Evolutionary conservation across 2,888 invertebrate genomes (phyloP), one percentile per base, ranked within the genome.

Genomic region (Amphipoea lucens): DNA sequence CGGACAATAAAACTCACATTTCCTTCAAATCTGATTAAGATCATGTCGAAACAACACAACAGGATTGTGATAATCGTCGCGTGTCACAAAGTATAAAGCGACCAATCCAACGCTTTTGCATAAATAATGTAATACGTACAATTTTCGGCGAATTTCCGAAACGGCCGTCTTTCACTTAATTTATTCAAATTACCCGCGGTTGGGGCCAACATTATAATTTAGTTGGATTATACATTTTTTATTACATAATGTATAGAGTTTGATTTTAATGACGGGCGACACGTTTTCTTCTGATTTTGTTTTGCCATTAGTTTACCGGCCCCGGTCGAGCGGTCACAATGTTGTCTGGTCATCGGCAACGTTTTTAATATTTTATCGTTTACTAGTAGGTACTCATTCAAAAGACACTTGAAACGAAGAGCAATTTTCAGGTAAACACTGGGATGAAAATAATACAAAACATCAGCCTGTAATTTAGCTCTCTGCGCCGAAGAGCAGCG

Each of bases 151-250:
- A 89, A 89, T 87, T 89, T 87, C 88, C 88, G 86, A 90, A 90
- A 89, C 85, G 85, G 86, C 86, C 87, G 87, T 75, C 72, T 85
- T 86, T 78, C 82, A 83, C 48, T 87, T 92, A 91, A 92, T 92
- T 86, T 92, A 92, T 92, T 91, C 91, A 92, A 92, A 92, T 91
- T 90, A 90, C 87, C 71, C 79, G 74, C 84, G 63, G 90, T 90
- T 88, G 85, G 79, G 84, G 73, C 79, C 85, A 78, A 87, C 90
- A 90, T 90, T 88, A 89, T 92, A 91, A 91, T 92, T 91, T 91
- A 78, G 86, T 85, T 81, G 87, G 88, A 90, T 90, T 89, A 89
- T 87, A 87, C 79, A 74, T 79, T 85, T 85, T 89, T 86, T 89
- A 82, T 89, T 82, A 82, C 87, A 84, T 85, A 81, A 84, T 89